A percentile compares a stretch with the other conserved stretches of the same genome.
Conservation (phyloP, 2,797 vertebrate species). For the Pogonophryne albipinna region DNA sequence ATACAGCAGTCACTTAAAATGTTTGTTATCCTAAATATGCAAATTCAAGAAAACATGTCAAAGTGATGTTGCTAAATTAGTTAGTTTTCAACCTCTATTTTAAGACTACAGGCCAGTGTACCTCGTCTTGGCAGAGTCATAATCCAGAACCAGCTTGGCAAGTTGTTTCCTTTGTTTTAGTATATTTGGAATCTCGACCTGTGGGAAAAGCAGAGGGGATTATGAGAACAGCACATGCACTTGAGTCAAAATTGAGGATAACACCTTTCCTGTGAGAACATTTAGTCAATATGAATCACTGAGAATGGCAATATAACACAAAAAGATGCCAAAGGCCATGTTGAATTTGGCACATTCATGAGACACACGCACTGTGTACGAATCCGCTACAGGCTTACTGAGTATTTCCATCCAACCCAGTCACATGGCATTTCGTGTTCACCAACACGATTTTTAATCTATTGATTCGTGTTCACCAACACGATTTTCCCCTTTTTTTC, state of each 20-base stretch:
- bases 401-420: neutral
- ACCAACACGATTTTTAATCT: too few species aligned
- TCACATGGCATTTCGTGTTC: too few species aligned
- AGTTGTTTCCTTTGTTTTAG: conserved; percentile 97
- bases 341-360: conserved; percentile 9
- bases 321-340: conserved; percentile 18
- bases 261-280: conserved; percentile 23
- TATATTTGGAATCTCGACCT: conserved; percentile 97
- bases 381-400: neutral
- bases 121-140: conserved; percentile 95
- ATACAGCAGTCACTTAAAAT: neutral
- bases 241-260: conserved; percentile 8
- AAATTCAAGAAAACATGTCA: neutral
- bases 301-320: neutral
- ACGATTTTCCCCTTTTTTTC: too few species aligned
- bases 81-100: neutral
- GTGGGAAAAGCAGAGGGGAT: conserved; percentile 31
- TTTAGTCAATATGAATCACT: conserved; percentile 13
- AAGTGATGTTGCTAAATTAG: neutral
- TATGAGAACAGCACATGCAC: neutral
- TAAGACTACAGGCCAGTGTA: conserved; percentile 37
- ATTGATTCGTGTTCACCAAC: too few species aligned
- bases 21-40: neutral
- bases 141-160: conserved; percentile 94
- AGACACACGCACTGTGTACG: neutral